phyloP scores from a whole-genome alignment of 2,797 vertebrate species.

The Sebastiscus albofasciatus region DNA sequence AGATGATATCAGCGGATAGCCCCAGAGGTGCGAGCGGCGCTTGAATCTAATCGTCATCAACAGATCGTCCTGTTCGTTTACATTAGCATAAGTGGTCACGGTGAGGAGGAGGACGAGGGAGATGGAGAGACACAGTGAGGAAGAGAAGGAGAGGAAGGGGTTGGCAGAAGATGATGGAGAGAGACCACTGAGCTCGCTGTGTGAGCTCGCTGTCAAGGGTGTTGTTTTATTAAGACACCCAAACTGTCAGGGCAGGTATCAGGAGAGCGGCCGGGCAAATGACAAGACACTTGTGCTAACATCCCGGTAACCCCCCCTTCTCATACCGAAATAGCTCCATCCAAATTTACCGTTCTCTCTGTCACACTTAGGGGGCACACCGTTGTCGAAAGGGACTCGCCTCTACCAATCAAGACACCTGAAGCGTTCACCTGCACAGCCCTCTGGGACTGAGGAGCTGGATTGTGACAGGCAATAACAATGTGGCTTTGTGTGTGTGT shows the following conservation, averaged over 20 bases:
- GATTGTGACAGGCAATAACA: constrained; percentile 33
- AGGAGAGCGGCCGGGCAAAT: constrained; percentile 49
- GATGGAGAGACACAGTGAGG: not conserved
- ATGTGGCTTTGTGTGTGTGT: constrained; percentile 1
- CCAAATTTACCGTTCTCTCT: constrained; percentile 42
- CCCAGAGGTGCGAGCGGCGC: constrained; percentile 25
- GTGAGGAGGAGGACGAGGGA: not conserved
- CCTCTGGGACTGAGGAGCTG: constrained; percentile 16
- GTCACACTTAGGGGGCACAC: constrained; percentile 23
- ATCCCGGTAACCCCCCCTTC: constrained; percentile 32
- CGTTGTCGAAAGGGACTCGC: constrained; percentile 9
- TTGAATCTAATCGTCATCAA: constrained; percentile 62
- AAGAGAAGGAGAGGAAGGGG: not conserved
- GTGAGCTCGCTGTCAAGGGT: constrained; percentile 50
- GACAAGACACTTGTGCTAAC: constrained; percentile 46
- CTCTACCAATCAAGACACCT: constrained; percentile 39
- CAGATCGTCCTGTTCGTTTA: constrained; percentile 53
- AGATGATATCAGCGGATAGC: constrained; percentile 49
- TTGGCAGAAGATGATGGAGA: constrained; percentile 38
- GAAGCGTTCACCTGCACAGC: constrained; percentile 42
- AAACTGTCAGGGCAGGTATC: constrained; percentile 66
- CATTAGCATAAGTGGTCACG: constrained; percentile 58
- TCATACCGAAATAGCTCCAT: constrained; percentile 47
- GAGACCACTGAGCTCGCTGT: constrained; percentile 19
- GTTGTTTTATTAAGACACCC: constrained; percentile 68